phyloP scores from a whole-genome alignment of 2,888 invertebrate genomes.

The Merodon equestris region DNA sequence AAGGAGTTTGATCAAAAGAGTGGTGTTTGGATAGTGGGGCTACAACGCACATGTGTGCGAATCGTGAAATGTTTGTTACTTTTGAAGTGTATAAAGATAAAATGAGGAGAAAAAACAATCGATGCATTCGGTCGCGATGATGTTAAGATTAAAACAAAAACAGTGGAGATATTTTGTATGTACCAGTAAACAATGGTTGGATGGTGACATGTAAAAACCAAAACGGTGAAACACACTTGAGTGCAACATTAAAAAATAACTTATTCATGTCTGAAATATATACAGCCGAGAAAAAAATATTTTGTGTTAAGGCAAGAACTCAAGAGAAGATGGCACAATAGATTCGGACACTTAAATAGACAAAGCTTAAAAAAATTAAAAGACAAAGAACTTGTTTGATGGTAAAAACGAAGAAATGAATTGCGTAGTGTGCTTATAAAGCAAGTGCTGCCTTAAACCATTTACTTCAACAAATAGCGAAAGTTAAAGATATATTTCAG shows the following conservation, averaged over 20 bases:
- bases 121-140: background rate
- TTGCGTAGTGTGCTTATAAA: slow-evolving; percentile 1
- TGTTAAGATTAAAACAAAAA: background rate
- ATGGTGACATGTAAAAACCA: slow-evolving; percentile 27
- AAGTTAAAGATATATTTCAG: slow-evolving; percentile 21
- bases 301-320: slow-evolving; percentile 2
- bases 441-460: background rate
- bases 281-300: slow-evolving; percentile 12
- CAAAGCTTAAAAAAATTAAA: slow-evolving; percentile 3
- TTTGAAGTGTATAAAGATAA: slow-evolving; percentile 8
- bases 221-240: slow-evolving; percentile 16
- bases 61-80: background rate
- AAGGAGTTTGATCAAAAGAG: background rate
- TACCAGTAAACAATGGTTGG: slow-evolving; percentile 34
- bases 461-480: slow-evolving; percentile 12
- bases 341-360: slow-evolving; percentile 43
- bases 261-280: slow-evolving; percentile 17
- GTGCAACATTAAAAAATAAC: slow-evolving; percentile 21
- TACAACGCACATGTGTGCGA: too few species aligned
- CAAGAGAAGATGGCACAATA: slow-evolving; percentile 29
- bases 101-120: slow-evolving; percentile 1
- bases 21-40: too few species aligned
- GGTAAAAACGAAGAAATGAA: background rate
- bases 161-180: too few species aligned
- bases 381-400: slow-evolving; percentile 11